Evolutionary conservation across 2,888 invertebrate species (phyloP).

Genomic region (Podotricha telesiphe): DNA sequence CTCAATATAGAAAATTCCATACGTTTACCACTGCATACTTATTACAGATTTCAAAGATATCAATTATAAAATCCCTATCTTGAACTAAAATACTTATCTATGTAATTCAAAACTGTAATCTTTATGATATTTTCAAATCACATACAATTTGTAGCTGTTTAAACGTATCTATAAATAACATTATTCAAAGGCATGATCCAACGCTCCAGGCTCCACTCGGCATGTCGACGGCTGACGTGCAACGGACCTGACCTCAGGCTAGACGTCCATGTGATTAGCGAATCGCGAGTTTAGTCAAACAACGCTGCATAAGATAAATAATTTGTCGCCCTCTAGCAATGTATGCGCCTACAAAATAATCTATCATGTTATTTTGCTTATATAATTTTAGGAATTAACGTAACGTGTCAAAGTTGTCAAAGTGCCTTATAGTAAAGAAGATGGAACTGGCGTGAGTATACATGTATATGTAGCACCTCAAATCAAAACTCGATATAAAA

Average conservation of each 20-base stretch:
- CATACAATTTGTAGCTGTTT: slow-evolving; percentile 26
- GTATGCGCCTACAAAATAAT: no score
- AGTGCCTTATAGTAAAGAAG: no score
- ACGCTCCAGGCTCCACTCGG: slow-evolving; percentile 33
- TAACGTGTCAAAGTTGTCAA: background rate
- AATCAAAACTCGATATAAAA: no score
- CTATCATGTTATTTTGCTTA: background rate
- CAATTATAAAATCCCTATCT: slow-evolving; percentile 8
- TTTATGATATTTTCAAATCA: slow-evolving; percentile 19
- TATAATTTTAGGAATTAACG: background rate
- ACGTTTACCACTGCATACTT: background rate
- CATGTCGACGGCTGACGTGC: slow-evolving; percentile 40
- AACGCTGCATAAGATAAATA: background rate
- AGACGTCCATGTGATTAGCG: slow-evolving; percentile 40
- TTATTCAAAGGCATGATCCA: slow-evolving; percentile 25
- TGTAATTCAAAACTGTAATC: slow-evolving; percentile 11
- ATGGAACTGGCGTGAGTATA: no score
- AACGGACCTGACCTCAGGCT: slow-evolving; percentile 41
- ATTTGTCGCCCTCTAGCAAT: slow-evolving; percentile 5
- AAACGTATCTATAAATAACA: slow-evolving; percentile 29
- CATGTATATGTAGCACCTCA: no score
- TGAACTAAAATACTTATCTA: background rate
- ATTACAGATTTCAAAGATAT: slow-evolving; percentile 15
- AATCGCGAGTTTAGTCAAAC: slow-evolving; percentile 31
- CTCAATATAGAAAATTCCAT: background rate